Conservation (phyloP, 2,113 vertebrate species). For the Antennarius striatus region DNA sequence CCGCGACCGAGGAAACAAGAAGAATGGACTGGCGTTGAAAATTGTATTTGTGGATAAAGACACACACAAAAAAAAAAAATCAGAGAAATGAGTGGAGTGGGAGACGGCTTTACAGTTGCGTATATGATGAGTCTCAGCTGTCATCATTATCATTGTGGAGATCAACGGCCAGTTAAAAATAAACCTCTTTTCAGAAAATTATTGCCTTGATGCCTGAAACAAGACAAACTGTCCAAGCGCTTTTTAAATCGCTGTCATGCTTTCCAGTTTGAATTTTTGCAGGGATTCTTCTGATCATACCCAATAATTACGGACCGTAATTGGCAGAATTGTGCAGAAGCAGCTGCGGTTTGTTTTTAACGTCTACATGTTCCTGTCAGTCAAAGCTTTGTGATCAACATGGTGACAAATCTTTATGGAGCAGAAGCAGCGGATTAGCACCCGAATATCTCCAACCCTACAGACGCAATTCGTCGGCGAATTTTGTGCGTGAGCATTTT, state of each 20-base stretch:
- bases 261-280: too few relatives aligned
- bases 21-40: not conserved
- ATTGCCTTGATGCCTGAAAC: too few relatives aligned
- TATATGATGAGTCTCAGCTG: too few relatives aligned
- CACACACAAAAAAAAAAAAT: too few relatives aligned
- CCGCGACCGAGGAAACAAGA: slow-evolving; percentile 19
- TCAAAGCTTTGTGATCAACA: slow-evolving; percentile 46
- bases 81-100: too few relatives aligned
- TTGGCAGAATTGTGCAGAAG: not conserved
- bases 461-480: slow-evolving; percentile 39
- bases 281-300: not conserved
- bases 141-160: too few relatives aligned
- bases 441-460: slow-evolving; percentile 43
- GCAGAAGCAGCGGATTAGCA: slow-evolving; percentile 48
- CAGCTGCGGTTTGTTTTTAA: slow-evolving; percentile 4
- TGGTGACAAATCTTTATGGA: slow-evolving; percentile 38
- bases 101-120: too few relatives aligned
- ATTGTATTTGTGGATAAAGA: too few relatives aligned
- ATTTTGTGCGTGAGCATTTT: slow-evolving; percentile 8
- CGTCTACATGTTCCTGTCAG: slow-evolving; percentile 42
- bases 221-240: too few relatives aligned
- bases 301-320: slow-evolving; percentile 20
- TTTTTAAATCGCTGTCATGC: too few relatives aligned
- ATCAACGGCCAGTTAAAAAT: too few relatives aligned
- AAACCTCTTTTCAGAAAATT: too few relatives aligned